Base-by-base conservation (phyloP, 2,113 vertebrate genomes). In the Globicephala melas region DNA sequence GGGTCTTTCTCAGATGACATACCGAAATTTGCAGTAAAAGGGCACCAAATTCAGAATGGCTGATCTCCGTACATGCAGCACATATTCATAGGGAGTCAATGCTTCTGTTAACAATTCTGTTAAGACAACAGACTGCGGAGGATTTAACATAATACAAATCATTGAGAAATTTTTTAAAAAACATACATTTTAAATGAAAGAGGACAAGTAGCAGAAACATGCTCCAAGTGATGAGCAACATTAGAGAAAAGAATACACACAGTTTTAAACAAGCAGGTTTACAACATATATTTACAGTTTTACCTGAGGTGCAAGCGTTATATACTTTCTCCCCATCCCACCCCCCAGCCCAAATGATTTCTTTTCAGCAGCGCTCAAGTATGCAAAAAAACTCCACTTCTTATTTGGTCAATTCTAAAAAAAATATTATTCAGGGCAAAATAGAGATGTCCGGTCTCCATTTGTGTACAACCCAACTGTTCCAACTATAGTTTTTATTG, bases 361-460 rank as follows among this genome's bases (percentile, higher is more conserved):
- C 97, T 96, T 87, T 98, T 97, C 98, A 99, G 98, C 98, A 99
- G 99, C 98, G 73, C 98, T 98, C 98, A 98, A 98, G 98, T 98
- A 99, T 98, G 98, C 98, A 98, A 98, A 98, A 98, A 98, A 98
- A 5, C 97, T 97, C 91, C 84, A 97, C 88, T 94, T 98, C 98
- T 98, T 99, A 98, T 99, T 99, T 99, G 99, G 99, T 99, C 99
- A 98, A 98, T 96, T 98, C 97, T 98, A 98, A 98, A 97, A 98
- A 98, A 98, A 98, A 97, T 98, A 98, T 92, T 82, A 98, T 97
- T 98, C 87, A 94, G 97, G 98, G 97, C 98, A 98, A 98, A 97
- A 97, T 70, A 97, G 98, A 98, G 97, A 97, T 96, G 97, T 96
- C 97, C 86, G 80, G 98, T 98, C 98, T 98, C 98, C 98, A 96